These are phyloP conservation scores for Lacerta agilis DNA, from an alignment of 2,797 vertebrate species.

Conservation along the genomic window DNA sequence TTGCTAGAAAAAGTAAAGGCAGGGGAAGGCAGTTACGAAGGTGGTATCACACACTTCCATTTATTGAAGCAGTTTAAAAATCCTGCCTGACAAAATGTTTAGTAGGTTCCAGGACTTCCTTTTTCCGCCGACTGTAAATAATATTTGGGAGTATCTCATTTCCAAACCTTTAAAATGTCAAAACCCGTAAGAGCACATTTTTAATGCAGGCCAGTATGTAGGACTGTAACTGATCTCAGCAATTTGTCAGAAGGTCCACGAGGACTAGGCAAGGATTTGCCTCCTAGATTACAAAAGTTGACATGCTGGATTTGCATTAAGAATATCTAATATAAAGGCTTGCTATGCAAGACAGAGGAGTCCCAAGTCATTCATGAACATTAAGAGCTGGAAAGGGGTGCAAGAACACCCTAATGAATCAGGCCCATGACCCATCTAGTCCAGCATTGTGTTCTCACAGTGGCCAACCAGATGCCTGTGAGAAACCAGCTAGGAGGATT, in stretches of 20 bases:
- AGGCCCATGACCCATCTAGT: too few relatives aligned
- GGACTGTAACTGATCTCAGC: not conserved
- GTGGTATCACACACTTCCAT: not conserved
- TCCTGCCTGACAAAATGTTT: not conserved
- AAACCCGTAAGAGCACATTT: not conserved
- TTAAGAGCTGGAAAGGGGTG: not conserved
- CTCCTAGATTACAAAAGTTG: not conserved
- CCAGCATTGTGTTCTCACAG: too few relatives aligned
- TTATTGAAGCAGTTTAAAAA: not conserved
- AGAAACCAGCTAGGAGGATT: too few relatives aligned
- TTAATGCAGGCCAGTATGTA: not conserved
- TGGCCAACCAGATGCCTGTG: too few relatives aligned
- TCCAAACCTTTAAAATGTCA: not conserved
- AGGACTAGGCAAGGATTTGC: not conserved
- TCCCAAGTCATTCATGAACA: not conserved
- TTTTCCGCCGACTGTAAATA: slow-evolving; percentile 26
- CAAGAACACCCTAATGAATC: too few relatives aligned
- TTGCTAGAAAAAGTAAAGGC: too few relatives aligned
- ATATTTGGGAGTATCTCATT: not conserved
- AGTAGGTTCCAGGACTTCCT: not conserved
- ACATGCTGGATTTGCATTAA: not conserved
- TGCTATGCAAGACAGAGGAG: not conserved
- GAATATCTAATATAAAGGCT: not conserved
- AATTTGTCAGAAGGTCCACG: not conserved
- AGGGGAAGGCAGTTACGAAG: not conserved